Base-by-base conservation (phyloP, 2,888 invertebrate species). In the Anthophora plumipes region DNA sequence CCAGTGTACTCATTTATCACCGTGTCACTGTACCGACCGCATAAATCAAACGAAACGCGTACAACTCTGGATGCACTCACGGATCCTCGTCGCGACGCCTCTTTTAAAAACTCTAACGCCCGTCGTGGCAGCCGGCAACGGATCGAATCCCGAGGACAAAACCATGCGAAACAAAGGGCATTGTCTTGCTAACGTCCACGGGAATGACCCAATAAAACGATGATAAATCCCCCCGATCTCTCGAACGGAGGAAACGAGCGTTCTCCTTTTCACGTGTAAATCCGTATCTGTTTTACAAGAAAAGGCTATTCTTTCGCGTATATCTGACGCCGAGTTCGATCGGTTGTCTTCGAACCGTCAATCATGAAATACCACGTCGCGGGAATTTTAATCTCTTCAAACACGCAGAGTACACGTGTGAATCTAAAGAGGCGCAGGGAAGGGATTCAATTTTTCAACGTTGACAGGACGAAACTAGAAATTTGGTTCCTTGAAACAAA, bases 211-310 rank as follows among this genome's bases (percentile, higher is more conserved):
- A 82, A 87, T 82, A 77, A 81, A 88, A 84, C 76, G 84, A 84
- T 85, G 87, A 89, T 90, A 90, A 89, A 91, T 91, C 85, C 86
- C n/a, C 80, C 31, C 80, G 85, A 85, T 84, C 20, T 43, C n/a
- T 39, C 43, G 66, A 2, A 54, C 48, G 60, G 8, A 52, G 46
- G 41, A n/a, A 57, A 41, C 4, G 31, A 43, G n/a, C 31, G 14
- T 14, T 43, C n/a, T 14, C 9, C 8, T 12, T 52, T 20, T 37
- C n/a, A 22, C 8, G 0, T 9, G 4, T 11, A 7, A 14, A 17
- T 54, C 7, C 6, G 1, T 66, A 50, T 41, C 31, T 31, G 31
- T 4, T 31, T 31, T 31, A 69, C 70, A 68, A 67, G 41, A 69
- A 71, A 54, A 25, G 54, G 14, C 25, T 54, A 50, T 50, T 50